Percentiles rank a stretch among this genome's conserved stretches.
phyloP scores from a whole-genome alignment of 2,888 invertebrate genomes.

The Sympetrum striolatum region DNA sequence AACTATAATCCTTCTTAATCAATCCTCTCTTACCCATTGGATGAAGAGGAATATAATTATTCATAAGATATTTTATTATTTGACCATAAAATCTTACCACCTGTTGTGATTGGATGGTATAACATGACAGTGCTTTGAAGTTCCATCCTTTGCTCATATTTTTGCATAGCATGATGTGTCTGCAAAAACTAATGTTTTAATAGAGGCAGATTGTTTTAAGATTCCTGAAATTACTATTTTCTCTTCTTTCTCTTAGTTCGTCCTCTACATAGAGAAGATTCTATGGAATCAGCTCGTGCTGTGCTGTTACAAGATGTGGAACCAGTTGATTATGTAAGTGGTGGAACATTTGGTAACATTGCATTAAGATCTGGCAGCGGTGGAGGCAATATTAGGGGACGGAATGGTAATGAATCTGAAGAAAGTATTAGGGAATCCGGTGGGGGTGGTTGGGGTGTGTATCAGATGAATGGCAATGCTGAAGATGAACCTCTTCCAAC shows the following conservation, averaged over 20 bases:
- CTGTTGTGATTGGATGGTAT: no score
- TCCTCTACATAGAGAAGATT: slow-evolving; percentile 63
- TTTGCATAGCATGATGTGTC: no score
- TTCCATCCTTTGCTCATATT: no score
- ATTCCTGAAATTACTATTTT: not conserved
- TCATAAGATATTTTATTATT: no score
- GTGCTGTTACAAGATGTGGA: slow-evolving; percentile 82
- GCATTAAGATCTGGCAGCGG: not conserved
- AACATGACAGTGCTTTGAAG: no score
- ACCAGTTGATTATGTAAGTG: slow-evolving; percentile 66
- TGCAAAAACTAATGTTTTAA: no score
- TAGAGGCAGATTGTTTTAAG: no score
- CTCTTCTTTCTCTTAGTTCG: slow-evolving; percentile 57
- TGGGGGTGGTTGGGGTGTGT: slow-evolving; percentile 19
- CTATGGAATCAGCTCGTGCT: slow-evolving; percentile 75
- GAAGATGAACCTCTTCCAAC: not conserved
- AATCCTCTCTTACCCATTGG: no score
- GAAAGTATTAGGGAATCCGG: not conserved
- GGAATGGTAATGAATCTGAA: not conserved
- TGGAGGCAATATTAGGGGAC: not conserved
- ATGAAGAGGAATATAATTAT: no score
- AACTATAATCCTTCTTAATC: no score
- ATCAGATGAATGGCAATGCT: not conserved
- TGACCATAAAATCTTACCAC: no score
- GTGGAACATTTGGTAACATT: not conserved